Conservation (phyloP, 2,113 vertebrate species). For the Callaeas wilsoni region DNA sequence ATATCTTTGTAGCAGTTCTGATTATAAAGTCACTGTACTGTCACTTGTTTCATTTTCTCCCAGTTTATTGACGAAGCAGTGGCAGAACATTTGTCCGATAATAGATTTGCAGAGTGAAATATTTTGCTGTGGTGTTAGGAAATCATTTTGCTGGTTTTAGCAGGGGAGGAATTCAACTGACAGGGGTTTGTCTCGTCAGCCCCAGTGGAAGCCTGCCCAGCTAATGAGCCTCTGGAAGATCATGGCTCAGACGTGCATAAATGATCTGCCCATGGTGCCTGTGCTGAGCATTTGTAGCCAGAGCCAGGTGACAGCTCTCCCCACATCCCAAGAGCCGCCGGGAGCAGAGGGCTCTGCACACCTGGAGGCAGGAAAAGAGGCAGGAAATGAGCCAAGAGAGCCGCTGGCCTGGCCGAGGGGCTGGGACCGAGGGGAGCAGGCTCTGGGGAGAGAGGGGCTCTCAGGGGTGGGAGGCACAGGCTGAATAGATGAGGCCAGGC, state of each 20-base stretch:
- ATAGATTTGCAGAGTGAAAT: not conserved
- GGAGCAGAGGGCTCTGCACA: not conserved
- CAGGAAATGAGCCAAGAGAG: not conserved
- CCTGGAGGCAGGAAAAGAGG: not conserved
- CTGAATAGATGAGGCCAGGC: rapidly evolving
- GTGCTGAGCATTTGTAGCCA: not conserved
- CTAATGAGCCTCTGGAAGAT: not conserved
- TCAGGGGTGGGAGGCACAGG: rapidly evolving
- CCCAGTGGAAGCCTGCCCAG: not conserved
- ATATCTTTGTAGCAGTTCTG: not conserved
- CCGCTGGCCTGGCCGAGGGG: not conserved
- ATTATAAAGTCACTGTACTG: not conserved
- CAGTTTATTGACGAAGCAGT: not conserved
- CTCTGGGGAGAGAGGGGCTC: not conserved
- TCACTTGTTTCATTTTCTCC: not conserved
- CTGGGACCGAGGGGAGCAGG: not conserved
- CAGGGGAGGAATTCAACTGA: not conserved
- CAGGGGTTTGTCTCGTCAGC: not conserved
- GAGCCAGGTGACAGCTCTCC: not conserved
- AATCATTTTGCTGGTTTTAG: not conserved
- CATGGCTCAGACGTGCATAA: not conserved
- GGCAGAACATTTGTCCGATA: not conserved
- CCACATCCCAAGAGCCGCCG: rapidly evolving
- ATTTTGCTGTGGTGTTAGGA: not conserved
- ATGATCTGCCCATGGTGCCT: rapidly evolving